Base-by-base conservation (phyloP, 1,140 invertebrate species). In the Apis florea region DNA sequence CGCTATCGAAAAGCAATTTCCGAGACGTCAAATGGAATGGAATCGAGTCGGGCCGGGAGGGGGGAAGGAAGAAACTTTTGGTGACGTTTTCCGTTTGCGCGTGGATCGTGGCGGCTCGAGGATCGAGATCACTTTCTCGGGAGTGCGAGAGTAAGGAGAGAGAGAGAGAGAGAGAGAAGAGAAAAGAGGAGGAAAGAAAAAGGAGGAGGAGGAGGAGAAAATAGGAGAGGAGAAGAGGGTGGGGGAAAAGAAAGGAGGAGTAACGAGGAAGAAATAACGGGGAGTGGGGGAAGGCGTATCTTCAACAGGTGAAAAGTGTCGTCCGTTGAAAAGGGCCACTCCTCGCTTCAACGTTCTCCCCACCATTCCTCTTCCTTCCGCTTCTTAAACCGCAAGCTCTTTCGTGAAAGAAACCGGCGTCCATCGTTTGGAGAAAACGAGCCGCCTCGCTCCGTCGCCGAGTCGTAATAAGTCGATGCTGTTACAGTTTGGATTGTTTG, bases 1-100 rank as follows among this genome's bases (percentile, higher is more conserved):
- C 82, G 83, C 83, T 79, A 86, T 87, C 83, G 88, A 89, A 90
- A 90, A 90, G 85, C 89, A 90, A 90, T 90, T 90, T 90, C 86
- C 89, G 86, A 90, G 81, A 88, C 79, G 88, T 90, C 89, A 83
- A 85, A 84, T 85, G 80, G 83, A 85, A 84, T 82, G 83, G 85
- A 86, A 88, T 89, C 83, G 85, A 84, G 68, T 77, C 80, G 63
- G 83, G 61, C 80, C 63, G 24, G 77, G 79, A 76, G 83, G 31
- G 31, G 61, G 82, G 63, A 59, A 79, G 82, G 79, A 81, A 84
- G 79, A 64, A 79, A 69, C 79, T 87, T 88, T 81, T 84, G 83
- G 83, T 76, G 84, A 82, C 78, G 69, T 63, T 56, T 21, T 53
- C 15, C 12, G 51, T 66, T 11, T 21, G 11, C 59, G 64, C 70